Evolutionary conservation across 2,797 vertebrate species (phyloP).

Genomic region (Melanotaenia boesemani): DNA sequence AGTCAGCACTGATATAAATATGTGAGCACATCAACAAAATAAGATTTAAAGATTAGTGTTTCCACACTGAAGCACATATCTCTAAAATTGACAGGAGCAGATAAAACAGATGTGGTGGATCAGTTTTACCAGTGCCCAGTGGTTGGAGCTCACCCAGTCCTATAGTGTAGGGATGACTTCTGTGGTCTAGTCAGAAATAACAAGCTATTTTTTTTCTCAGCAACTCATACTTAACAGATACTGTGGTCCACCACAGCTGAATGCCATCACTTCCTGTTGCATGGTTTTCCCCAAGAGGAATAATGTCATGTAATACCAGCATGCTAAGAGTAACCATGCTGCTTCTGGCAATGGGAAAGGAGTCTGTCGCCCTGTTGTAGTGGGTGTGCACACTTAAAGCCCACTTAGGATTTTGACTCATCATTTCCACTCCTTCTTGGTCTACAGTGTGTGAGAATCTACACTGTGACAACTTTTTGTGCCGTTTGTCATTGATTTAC

Average conservation of each 20-base stretch:
- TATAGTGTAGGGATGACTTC: neutral
- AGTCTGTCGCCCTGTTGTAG: neutral
- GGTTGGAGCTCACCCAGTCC: neutral
- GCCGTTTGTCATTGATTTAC: constrained; percentile 9
- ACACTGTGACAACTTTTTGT: constrained; percentile 8
- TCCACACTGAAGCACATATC: neutral
- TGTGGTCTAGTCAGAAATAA: constrained; percentile 11
- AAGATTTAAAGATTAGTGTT: neutral
- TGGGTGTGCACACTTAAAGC: neutral
- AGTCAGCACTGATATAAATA: neutral
- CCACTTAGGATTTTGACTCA: neutral
- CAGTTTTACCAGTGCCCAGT: neutral
- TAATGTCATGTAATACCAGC: constrained; percentile 17
- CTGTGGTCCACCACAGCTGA: constrained; percentile 3
- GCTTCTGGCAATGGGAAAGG: neutral
- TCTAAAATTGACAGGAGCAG: neutral
- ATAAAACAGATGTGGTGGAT: neutral
- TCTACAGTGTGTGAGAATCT: neutral
- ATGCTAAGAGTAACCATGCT: constrained; percentile 4
- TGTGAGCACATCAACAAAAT: neutral
- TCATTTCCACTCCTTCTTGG: neutral
- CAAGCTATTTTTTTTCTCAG: constrained; percentile 2
- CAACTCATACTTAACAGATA: neutral
- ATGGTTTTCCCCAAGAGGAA: constrained; percentile 5
- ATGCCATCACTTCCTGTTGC: constrained; percentile 6